Evolutionary conservation across 2,888 invertebrate species (phyloP), one percentile per base, ranked within the genome.

Genomic region (Idaea biselata): DNA sequence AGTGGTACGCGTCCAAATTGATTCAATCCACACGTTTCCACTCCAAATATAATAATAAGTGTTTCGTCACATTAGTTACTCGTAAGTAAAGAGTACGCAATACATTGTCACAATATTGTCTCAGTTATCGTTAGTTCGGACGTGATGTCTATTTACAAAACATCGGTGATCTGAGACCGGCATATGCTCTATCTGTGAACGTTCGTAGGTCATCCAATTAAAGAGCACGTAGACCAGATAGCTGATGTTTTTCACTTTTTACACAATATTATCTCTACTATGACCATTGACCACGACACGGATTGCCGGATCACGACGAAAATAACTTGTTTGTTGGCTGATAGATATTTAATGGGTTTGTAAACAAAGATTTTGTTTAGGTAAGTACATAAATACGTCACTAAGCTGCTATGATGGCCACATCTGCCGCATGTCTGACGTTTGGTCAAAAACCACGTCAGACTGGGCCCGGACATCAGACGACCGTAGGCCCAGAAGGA

Each of bases 171-270:
- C 67, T 59, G 63, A 73, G 75, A 73, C 75, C 57, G n/a, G n/a
- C 14, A 8, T 44, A 44, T 44, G 44, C 44, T 11, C 59, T 56
- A 60, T 63, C 54, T 59, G 17, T 53, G 44, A 8, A 44, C 44
- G 44, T 44, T 44, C 68, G 65, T 74, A 73, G 78, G 75, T 76
- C 78, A 74, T 71, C 72, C 71, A 74, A 79, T 77, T 79, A 79
- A 75, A 72, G 68, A 60, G 65, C 71, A 69, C 70, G 72, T 66
- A 62, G 61, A 63, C 17, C 32, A 55, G 64, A 61, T 61, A 64
- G 11, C 18, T 7, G 56, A 18, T 56, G 56, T 56, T 56, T 56
- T 56, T 56, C 14, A 18, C 56, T 18, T 56, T 56, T 18, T 14
- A 18, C 18, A 25, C 25, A 18, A 57, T 57, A 57, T 59, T 18